phyloP scores from a whole-genome alignment of 2,797 vertebrate genomes.

The Spondyliosoma cantharus region DNA sequence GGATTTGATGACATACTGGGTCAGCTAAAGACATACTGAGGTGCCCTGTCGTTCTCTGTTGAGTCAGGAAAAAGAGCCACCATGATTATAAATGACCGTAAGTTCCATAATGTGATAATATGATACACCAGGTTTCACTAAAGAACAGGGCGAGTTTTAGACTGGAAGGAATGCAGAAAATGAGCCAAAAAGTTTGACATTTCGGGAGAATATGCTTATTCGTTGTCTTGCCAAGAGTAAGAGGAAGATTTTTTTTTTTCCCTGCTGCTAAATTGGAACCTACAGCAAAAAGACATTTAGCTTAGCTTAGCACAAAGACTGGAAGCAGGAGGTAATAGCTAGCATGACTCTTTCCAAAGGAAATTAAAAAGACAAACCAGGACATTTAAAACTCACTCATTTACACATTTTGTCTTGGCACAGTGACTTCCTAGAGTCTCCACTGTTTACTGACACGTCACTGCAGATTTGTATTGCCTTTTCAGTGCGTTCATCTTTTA shows the following conservation, averaged over 20 bases:
- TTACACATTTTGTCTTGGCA: not conserved
- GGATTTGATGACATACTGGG: slow-evolving; percentile 62
- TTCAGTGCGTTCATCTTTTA: not conserved
- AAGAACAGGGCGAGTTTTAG: not conserved
- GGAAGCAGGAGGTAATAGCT: not conserved
- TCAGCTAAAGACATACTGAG: slow-evolving; percentile 44
- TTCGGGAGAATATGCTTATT: not conserved
- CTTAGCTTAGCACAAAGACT: not conserved
- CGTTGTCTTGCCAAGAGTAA: not conserved
- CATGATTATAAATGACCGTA: not conserved
- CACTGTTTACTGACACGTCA: not conserved
- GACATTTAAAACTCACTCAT: not conserved
- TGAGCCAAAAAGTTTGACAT: not conserved
- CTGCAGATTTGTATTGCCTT: not conserved
- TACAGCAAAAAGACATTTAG: not conserved
- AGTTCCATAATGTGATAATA: not conserved
- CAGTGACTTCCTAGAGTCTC: not conserved
- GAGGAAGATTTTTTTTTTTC: not conserved
- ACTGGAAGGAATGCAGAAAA: not conserved
- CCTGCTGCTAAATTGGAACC: not conserved
- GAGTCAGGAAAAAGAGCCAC: slow-evolving; percentile 28
- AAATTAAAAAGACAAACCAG: not conserved
- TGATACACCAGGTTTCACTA: not conserved
- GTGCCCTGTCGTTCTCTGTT: slow-evolving; percentile 18
- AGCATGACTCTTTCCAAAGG: not conserved